Evolutionary conservation across 2,888 invertebrate species (phyloP).

Genomic region (Netelia melanura): DNA sequence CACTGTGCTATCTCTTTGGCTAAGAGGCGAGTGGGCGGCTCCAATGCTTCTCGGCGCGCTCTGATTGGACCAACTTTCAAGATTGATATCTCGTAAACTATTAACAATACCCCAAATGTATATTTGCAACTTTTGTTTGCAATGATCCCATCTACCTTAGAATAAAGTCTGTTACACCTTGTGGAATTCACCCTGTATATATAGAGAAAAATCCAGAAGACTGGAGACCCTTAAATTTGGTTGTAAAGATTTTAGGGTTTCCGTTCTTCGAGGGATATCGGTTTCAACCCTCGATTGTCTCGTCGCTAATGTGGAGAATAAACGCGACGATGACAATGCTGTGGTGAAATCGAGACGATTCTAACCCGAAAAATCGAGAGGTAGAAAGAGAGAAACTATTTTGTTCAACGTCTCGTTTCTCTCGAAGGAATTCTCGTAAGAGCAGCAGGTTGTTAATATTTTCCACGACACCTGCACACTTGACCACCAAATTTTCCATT

Average conservation of each 20-base stretch:
- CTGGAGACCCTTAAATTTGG: background rate
- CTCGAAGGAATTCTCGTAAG: background rate
- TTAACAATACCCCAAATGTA: no score
- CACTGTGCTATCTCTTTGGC: no score
- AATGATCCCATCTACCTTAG: no score
- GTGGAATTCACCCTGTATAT: background rate
- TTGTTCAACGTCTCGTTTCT: slow-evolving; percentile 1
- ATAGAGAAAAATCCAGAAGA: background rate
- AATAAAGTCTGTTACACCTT: no score
- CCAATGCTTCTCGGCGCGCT: no score
- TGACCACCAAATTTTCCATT: slow-evolving; percentile 23
- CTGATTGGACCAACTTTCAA: no score
- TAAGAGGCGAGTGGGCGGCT: no score
- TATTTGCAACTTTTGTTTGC: no score
- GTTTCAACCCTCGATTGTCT: slow-evolving; percentile 54
- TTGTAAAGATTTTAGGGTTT: background rate
- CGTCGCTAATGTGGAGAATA: background rate
- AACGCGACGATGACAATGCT: slow-evolving; percentile 31
- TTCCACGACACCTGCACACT: slow-evolving; percentile 34
- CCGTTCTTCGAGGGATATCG: slow-evolving; percentile 32
- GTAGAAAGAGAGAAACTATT: background rate
- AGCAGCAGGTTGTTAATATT: slow-evolving; percentile 37
- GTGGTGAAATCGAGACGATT: slow-evolving; percentile 10
- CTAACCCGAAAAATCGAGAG: background rate
- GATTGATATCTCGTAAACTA: no score